Conservation (phyloP, 2,888 invertebrate species). For the Eumerus sabulonum region DNA sequence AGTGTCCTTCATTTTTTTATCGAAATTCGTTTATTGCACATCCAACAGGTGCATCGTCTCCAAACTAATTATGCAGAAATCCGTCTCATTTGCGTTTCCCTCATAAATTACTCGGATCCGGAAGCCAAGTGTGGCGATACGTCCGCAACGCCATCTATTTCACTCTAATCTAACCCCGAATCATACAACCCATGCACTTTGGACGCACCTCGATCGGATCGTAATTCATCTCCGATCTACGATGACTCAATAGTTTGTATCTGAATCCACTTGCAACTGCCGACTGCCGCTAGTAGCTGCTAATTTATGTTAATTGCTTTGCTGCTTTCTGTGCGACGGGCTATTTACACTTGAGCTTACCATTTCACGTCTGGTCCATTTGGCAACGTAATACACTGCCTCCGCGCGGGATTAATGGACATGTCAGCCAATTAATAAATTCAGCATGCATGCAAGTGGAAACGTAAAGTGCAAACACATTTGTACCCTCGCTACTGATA, state of each 20-base stretch:
- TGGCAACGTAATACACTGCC: slow-evolving; percentile 3
- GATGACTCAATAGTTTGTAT: slow-evolving; percentile 44
- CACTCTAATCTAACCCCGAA: slow-evolving; percentile 42
- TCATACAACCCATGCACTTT: slow-evolving; percentile 11
- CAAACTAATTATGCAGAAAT: too few species aligned
- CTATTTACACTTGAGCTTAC: slow-evolving; percentile 56
- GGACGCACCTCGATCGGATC: slow-evolving; percentile 26
- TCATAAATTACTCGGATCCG: slow-evolving; percentile 23
- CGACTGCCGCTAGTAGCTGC: slow-evolving; percentile 52
- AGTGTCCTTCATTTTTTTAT: too few species aligned
- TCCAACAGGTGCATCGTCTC: too few species aligned
- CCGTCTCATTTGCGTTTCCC: too few species aligned
- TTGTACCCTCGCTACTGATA: slow-evolving; percentile 21
- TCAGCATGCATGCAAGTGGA: slow-evolving; percentile 76
- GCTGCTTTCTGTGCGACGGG: slow-evolving; percentile 55
- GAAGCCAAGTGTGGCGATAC: slow-evolving; percentile 35
- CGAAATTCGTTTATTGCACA: too few species aligned
- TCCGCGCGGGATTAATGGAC: slow-evolving; percentile 78
- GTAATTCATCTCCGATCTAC: slow-evolving; percentile 29
- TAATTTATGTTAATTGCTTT: slow-evolving; percentile 68
- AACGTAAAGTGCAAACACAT: slow-evolving; percentile 48
- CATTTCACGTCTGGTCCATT: too few species aligned
- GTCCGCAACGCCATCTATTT: slow-evolving; percentile 61
- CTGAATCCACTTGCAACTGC: slow-evolving; percentile 3
- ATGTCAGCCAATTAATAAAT: slow-evolving; percentile 79